Percentiles rank a stretch among this genome's conserved stretches.
These are phyloP conservation scores for Leucophenga maculata DNA, from an alignment of 2,888 invertebrate genomes.

Conservation along the genomic window DNA sequence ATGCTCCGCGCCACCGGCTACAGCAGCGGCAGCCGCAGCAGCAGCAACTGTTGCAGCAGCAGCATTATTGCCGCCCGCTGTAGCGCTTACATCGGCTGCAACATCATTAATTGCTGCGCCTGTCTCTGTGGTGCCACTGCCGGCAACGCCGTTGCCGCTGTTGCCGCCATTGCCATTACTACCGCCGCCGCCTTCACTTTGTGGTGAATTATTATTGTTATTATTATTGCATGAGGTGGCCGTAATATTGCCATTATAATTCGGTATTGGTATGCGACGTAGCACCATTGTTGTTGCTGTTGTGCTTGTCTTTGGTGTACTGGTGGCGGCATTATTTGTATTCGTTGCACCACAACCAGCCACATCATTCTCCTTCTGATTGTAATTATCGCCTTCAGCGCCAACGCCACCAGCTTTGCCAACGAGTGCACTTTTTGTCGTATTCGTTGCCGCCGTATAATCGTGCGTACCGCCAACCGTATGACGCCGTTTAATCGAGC, in stretches of 20 bases:
- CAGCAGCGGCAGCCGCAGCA: slow-evolving; percentile 44
- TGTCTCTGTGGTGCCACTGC: slow-evolving; percentile 23
- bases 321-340: slow-evolving; percentile 42
- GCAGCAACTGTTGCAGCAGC: slow-evolving; percentile 39
- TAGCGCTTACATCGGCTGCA: neutral
- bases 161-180: slow-evolving; percentile 35
- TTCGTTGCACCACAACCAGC: slow-evolving; percentile 43
- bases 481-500: slow-evolving; percentile 88
- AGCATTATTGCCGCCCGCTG: slow-evolving; percentile 34
- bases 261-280: slow-evolving; percentile 51
- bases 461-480: slow-evolving; percentile 96
- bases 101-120: neutral
- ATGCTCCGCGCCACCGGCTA: slow-evolving; percentile 61
- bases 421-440: too few species aligned
- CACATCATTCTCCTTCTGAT: slow-evolving; percentile 27
- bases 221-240: slow-evolving; percentile 44
- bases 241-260: slow-evolving; percentile 54
- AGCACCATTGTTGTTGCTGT: slow-evolving; percentile 53
- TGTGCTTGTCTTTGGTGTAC: slow-evolving; percentile 42
- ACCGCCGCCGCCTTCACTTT: slow-evolving; percentile 49
- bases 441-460: slow-evolving; percentile 69
- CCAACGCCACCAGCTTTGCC: neutral
- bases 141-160: slow-evolving; percentile 31
- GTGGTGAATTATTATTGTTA: slow-evolving; percentile 55
- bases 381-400: neutral